Evolutionary conservation across 2,888 invertebrate genomes (phyloP).

Genomic region (Merodon equestris): DNA sequence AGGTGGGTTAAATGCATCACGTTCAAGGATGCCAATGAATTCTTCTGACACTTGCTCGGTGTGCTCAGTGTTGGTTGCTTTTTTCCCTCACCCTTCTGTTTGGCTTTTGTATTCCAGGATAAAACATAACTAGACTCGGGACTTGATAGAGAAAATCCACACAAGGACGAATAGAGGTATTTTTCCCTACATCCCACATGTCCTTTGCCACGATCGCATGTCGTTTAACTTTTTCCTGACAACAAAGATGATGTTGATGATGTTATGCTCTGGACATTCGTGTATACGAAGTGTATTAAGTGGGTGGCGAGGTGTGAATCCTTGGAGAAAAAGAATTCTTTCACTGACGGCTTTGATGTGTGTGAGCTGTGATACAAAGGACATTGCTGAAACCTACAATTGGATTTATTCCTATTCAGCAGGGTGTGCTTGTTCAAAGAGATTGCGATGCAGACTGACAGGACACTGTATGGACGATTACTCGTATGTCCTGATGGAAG

Average conservation of each 20-base stretch:
- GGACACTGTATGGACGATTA: slow-evolving; percentile 16
- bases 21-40: slow-evolving; percentile 39
- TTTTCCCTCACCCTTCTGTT: slow-evolving; percentile 6
- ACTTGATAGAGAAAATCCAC: slow-evolving; percentile 35
- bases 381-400: slow-evolving; percentile 45
- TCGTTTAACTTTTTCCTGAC: slow-evolving; percentile 48
- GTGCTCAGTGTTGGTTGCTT: slow-evolving; percentile 21
- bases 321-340: slow-evolving; percentile 46
- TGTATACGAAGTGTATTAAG: too few relatives aligned
- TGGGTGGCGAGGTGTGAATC: neutral
- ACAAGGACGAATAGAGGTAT: slow-evolving; percentile 39
- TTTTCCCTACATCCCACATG: slow-evolving; percentile 33
- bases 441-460: neutral
- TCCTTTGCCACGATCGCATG: slow-evolving; percentile 13
- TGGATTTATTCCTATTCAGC: slow-evolving; percentile 46
- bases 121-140: slow-evolving; percentile 12
- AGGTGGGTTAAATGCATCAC: slow-evolving; percentile 54
- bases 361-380: slow-evolving; percentile 34
- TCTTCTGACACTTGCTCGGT: slow-evolving; percentile 33
- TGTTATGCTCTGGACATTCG: slow-evolving; percentile 14
- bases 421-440: slow-evolving; percentile 10
- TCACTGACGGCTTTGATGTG: slow-evolving; percentile 46
- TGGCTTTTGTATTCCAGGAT: neutral
- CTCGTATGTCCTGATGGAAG: neutral
- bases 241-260: slow-evolving; percentile 46